Base-by-base conservation (phyloP, 2,888 invertebrate species). In the Cataglyphis rosenhaueri region DNA sequence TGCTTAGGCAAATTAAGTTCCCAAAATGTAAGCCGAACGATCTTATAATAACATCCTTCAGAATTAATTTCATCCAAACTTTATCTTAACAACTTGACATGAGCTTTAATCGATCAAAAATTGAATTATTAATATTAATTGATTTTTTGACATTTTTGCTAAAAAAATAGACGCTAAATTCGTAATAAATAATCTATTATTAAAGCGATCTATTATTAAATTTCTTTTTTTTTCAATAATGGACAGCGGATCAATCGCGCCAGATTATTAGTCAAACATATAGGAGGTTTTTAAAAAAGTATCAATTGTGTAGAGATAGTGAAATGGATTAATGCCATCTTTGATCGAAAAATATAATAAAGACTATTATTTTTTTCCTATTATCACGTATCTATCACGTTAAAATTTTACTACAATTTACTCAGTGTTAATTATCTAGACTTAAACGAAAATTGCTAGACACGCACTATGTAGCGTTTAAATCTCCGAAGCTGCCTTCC, bases 401-500 rank as follows among this genome's bases (percentile, higher is more conserved):
- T 10, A 29, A 66, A 66, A 25, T 65, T 41, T 65, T 15, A 25
- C 15, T 5, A 32, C 6, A 38, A 44, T 65, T 35, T 32, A 10
- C 1, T 55, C 21, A 4, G 1, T 3, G 4, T 15, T 15, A 29
- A 44, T 44, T 4, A 10, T 1, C 18, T 29, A n/a, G 29, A 48
- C 29, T 73, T 73, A 18, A 38, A 75, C 52, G 68, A 18, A 21
- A 12, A 25, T 52, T 18, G 35, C 35, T 15, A 52, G 21, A 55
- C 71, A 29, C 38, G 70, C 55, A n/a, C 38, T 29, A 18, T 73
- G 6, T 44, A 57, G 73, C 74, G 25, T 79, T 79, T 79, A 32
- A 79, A 79, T 44, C 75, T 59, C 59, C 78, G 68, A 41, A 38
- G n/a, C 1, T 64, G 38, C n/a, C 52, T 76, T 35, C 15, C 38